Conservation (phyloP, 2,888 invertebrate genomes). For the Ypsolopha sequella region DNA sequence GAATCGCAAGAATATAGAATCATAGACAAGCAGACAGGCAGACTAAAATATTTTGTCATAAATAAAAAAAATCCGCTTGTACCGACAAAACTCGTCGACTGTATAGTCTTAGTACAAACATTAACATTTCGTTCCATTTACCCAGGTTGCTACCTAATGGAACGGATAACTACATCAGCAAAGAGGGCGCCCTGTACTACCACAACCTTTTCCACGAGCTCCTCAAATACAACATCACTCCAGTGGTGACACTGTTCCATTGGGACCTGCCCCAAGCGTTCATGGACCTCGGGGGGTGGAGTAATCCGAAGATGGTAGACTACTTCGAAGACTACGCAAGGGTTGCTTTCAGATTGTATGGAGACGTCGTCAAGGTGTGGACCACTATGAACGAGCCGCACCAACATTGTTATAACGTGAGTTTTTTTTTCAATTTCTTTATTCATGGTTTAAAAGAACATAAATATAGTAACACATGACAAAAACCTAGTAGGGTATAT, state of each 20-base stretch:
- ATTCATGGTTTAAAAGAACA: too few species aligned
- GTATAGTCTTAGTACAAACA: neutral
- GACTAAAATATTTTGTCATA: too few species aligned
- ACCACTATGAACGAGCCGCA: slow-evolving; percentile 83
- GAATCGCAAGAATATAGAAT: too few species aligned
- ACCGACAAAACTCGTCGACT: too few species aligned
- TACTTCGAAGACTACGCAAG: slow-evolving; percentile 69
- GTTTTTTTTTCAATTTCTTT: too few species aligned
- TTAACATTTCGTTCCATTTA: slow-evolving; percentile 1
- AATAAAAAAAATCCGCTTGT: too few species aligned
- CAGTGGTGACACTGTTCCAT: slow-evolving; percentile 77
- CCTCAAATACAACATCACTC: slow-evolving; percentile 73
- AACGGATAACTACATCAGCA: slow-evolving; percentile 73
- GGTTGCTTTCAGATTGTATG: slow-evolving; percentile 69
- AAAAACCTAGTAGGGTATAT: too few species aligned
- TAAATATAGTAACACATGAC: too few species aligned
- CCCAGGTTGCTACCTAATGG: slow-evolving; percentile 78
- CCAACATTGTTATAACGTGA: slow-evolving; percentile 58
- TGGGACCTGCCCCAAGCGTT: slow-evolving; percentile 68
- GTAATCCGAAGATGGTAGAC: slow-evolving; percentile 59
- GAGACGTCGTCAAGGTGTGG: slow-evolving; percentile 77
- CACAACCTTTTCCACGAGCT: slow-evolving; percentile 79
- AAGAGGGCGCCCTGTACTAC: slow-evolving; percentile 80
- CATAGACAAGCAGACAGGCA: too few species aligned
- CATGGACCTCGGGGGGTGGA: slow-evolving; percentile 66